Evolutionary conservation across 2,113 vertebrate species (phyloP), one percentile per base, ranked within the genome.

Genomic region (Bufo bufo): DNA sequence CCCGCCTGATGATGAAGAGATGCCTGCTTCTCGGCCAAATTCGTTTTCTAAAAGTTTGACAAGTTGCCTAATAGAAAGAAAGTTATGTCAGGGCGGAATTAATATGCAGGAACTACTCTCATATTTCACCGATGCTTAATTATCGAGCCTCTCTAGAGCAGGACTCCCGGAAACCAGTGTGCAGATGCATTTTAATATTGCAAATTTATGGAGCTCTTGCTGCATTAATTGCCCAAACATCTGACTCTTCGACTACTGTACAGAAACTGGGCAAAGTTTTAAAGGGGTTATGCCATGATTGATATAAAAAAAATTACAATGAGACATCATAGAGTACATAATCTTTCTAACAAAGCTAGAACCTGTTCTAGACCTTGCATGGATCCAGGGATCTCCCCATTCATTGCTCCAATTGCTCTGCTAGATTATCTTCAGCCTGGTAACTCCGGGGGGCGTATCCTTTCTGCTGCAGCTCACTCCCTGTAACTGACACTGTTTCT

Each of bases 61-160:
- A 83, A 88, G 87, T 84, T 88, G 66, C 72, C 77, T 88, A 88
- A 77, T 88, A 88, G 71, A 77, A 77, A 45, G 45, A 87, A 87
- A 87, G 87, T 83, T 88, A 83, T 75, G 49, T 83, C 4, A 3
- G 58, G 59, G 12, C 6, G 49, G 65, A 74, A 87, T 87, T 82
- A 82, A 74, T 81, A 82, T 81, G 54, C 77, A 82, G 66, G 8
- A 23, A 63, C 17, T 4, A 47, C 6, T 82, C 71, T 56, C 66
- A 47, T 59, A 74, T 72, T 87, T 87, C 69, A 87, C 43, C 65
- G 43, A 23, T 63, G 49, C 45, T 74, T 87, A 82, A 87, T 82
- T 82, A 82, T 63, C 63, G 63, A 82, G 33, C 65, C n/a, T 71
- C 63, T 69, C 49, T 43, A 17, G 65, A 84, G 63, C 63, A 52